Conservation (phyloP, 1,140 invertebrate genomes). For the Rhysida immarginata region DNA sequence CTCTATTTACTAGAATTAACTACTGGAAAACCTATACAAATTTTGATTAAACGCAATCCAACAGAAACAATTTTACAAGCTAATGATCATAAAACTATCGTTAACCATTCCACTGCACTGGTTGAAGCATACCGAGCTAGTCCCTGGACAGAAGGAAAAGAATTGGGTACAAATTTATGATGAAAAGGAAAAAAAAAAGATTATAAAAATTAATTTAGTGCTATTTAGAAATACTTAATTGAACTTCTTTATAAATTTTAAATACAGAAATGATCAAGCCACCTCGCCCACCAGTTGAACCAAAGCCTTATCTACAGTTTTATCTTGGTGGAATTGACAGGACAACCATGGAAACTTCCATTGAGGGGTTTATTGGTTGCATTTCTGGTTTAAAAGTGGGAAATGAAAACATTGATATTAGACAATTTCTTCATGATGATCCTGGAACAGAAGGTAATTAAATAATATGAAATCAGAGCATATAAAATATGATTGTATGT, state of each 20-base stretch:
- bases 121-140: conserved; percentile 34
- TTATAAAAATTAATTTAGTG: not conserved
- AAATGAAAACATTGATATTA: conserved; percentile 55
- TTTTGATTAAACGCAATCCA: conserved; percentile 56
- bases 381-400: conserved; percentile 76
- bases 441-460: conserved; percentile 3
- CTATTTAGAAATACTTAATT: too few relatives aligned
- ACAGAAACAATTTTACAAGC: conserved; percentile 63
- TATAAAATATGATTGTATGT: not conserved
- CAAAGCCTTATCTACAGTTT: conserved; percentile 71
- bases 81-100: conserved; percentile 55
- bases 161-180: conserved; percentile 21
- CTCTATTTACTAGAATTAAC: conserved; percentile 38
- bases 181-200: not conserved
- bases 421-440: conserved; percentile 20
- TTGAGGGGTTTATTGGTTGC: conserved; percentile 68
- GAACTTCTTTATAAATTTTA: too few relatives aligned
- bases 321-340: conserved; percentile 70
- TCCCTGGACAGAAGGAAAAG: conserved; percentile 19
- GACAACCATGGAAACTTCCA: conserved; percentile 30
- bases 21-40: conserved; percentile 63
- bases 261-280: conserved; percentile 72
- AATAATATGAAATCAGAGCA: not conserved
- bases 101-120: conserved; percentile 49
- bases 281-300: conserved; percentile 60